A percentile compares a stretch with the other conserved stretches of the same genome.
Evolutionary conservation across 2,888 invertebrate genomes (phyloP).

Genomic region (Formica aserva): DNA sequence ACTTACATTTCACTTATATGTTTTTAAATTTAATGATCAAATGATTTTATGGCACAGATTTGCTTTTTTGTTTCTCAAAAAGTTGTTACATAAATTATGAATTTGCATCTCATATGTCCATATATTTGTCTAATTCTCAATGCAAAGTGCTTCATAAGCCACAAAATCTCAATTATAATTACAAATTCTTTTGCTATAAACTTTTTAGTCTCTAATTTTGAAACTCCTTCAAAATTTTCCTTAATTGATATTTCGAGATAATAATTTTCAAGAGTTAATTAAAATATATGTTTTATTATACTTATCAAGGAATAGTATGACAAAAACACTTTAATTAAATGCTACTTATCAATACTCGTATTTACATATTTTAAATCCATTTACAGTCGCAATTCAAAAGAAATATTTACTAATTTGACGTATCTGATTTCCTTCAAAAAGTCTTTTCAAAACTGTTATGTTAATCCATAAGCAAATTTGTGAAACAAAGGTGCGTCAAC

Average conservation of each 20-base stretch:
- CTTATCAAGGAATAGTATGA: background rate
- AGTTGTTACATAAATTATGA: background rate
- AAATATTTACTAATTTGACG: background rate
- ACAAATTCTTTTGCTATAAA: conserved; percentile 3
- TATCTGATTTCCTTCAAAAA: background rate
- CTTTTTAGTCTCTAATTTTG: background rate
- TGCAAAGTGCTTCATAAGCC: background rate
- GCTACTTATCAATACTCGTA: background rate
- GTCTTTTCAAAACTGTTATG: background rate
- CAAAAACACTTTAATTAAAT: background rate
- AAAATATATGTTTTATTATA: background rate
- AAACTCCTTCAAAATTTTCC: background rate
- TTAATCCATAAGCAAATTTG: background rate
- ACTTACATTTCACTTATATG: conserved; percentile 2
- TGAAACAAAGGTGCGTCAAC: background rate
- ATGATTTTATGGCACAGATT: background rate
- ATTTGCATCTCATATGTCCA: background rate
- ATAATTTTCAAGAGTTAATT: background rate
- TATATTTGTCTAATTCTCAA: background rate
- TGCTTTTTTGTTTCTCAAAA: background rate
- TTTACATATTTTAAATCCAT: background rate
- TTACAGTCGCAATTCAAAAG: background rate
- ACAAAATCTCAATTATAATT: background rate
- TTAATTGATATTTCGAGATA: background rate
- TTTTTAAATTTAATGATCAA: conserved; percentile 1